These are phyloP conservation scores for Falcunculus frontatus DNA, from an alignment of 2,113 vertebrate genomes.

Conservation along the genomic window DNA sequence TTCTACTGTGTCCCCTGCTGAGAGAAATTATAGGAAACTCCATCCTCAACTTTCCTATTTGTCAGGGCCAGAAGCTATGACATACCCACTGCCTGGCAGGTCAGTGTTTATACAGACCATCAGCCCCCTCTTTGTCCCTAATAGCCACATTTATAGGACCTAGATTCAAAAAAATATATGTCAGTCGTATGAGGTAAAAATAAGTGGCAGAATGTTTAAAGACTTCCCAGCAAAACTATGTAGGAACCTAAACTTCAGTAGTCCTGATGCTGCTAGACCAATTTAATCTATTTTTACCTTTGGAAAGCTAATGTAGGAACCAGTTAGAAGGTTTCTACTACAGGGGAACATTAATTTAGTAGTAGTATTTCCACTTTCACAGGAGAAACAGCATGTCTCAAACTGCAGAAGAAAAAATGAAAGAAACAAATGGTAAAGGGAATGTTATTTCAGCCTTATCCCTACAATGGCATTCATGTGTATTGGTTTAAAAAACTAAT, in stretches of 20 bases:
- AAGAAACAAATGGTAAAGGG: background rate
- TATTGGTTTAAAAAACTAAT: background rate
- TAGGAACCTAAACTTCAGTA: background rate
- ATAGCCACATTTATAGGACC: background rate
- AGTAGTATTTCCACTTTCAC: background rate
- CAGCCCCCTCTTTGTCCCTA: background rate
- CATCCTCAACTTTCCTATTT: background rate
- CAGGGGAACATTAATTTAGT: background rate
- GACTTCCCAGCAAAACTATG: background rate
- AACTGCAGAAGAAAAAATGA: background rate
- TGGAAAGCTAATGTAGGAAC: background rate
- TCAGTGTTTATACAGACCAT: background rate
- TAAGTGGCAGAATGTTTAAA: background rate
- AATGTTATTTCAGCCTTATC: background rate
- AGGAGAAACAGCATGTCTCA: background rate
- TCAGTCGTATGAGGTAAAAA: background rate
- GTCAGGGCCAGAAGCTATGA: background rate
- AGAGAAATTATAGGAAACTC: background rate
- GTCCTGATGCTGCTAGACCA: background rate
- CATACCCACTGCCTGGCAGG: rapidly evolving
- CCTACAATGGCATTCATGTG: background rate
- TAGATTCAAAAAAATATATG: background rate
- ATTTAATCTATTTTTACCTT: background rate
- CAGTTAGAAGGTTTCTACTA: background rate
- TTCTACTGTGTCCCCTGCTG: background rate